A percentile compares a stretch with the other conserved stretches of the same genome.
Evolutionary conservation across 2,888 invertebrate species (phyloP).

Genomic region (Caradrina kadenii): DNA sequence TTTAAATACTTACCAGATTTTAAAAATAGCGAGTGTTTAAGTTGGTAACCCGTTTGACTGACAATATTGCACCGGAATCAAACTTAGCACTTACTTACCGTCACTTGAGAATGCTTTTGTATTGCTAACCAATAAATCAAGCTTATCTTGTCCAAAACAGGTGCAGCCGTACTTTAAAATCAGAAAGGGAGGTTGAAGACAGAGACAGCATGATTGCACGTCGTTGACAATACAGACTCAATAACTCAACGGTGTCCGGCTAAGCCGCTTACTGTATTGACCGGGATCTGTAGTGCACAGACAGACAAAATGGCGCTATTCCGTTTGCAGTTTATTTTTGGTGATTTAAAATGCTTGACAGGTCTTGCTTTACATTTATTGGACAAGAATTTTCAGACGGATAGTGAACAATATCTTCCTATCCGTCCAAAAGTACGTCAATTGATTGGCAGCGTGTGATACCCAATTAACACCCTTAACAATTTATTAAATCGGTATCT

Average conservation of each 20-base stretch:
- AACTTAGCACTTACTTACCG: not conserved
- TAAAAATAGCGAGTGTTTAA: too few relatives aligned
- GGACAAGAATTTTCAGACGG: not conserved
- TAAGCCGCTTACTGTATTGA: constrained; percentile 68
- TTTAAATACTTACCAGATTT: too few relatives aligned
- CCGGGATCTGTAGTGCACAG: constrained; percentile 42
- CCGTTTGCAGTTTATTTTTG: constrained; percentile 14
- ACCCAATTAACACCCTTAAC: constrained; percentile 17
- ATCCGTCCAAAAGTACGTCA: too few relatives aligned
- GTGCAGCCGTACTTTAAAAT: constrained; percentile 27
- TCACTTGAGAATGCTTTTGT: not conserved
- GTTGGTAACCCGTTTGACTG: too few relatives aligned
- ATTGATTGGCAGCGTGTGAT: not conserved
- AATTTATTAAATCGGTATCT: constrained; percentile 47
- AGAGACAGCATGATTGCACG: constrained; percentile 40
- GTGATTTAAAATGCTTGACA: constrained; percentile 2
- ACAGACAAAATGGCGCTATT: constrained; percentile 15
- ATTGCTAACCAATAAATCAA: constrained; percentile 13
- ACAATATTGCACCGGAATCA: too few relatives aligned
- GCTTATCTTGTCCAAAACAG: constrained; percentile 12
- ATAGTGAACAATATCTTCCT: too few relatives aligned
- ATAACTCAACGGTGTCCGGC: constrained; percentile 66
- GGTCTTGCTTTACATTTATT: not conserved
- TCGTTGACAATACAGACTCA: constrained; percentile 65
- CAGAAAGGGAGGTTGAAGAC: constrained; percentile 9